Base-by-base conservation (phyloP, 1,140 invertebrate species). In the Zaprionus ghesquierei region DNA sequence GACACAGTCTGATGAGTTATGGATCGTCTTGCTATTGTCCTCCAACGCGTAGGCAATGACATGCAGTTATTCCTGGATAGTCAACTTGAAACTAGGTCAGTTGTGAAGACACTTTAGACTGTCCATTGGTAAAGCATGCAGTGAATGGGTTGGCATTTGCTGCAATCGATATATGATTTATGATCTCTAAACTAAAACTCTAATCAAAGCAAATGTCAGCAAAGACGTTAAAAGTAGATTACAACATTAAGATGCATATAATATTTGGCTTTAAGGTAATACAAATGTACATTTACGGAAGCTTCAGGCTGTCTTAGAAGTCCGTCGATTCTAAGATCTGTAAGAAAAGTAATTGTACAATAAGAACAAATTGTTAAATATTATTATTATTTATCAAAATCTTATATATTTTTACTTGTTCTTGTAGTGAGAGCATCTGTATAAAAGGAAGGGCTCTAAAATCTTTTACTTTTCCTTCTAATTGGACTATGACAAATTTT, bases 1-100 rank as follows among this genome's bases (percentile, higher is more conserved):
- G 61, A 31, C 61, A 71, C 22, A 29, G 69, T 25, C n/a, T 44
- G 60, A 60, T 72, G 55, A 72, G 31, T 72, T 68, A 54, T 60
- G 69, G 69, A 68, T 68, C 69, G 33, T 29, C 46, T 59, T 15
- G 35, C 22, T 59, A 64, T 41, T 35, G 31, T 71, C 55, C 54
- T 50, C 33, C 55, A 60, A 51, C 49, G 56, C 38, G 56, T 69
- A 60, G 50, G 29, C 64, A 73, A 60, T 61, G 50, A 69, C 64
- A 68, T 56, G 64, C 64, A 61, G 50, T 56, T 41, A 41, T 41
- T 69, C 64, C 56, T 62, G 23, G 23, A 15, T 23, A 33, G 49
- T 29, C 29, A 58, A 10, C 49, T 25, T 1, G 2, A 68, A 72
- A 68, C 55, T 72, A 49, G 69, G 69, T 72, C 69, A 72, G n/a